Base-by-base conservation (phyloP, 2,113 vertebrate species). In the Brachionichthys hirsutus region DNA sequence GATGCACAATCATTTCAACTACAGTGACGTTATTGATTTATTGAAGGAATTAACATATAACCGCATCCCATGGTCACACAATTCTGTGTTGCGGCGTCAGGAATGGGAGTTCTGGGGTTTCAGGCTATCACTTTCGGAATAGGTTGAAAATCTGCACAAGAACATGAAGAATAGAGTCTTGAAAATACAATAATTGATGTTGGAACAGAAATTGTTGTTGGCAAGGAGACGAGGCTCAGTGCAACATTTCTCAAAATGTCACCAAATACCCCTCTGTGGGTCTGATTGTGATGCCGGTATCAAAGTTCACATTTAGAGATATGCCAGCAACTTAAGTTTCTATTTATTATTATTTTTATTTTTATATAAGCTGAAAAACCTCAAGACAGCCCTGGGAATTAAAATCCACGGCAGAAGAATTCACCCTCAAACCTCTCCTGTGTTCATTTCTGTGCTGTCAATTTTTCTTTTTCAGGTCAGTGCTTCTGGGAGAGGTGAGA, bases 381-480 rank as follows among this genome's bases (percentile, higher is more conserved):
- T 67, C 56, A 62, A 74, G 82, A 82, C 81, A 13, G 56, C 73
- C 63, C 66, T 82, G 55, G 81, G 85, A 85, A 86, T 83, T 74
- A 83, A 84, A 80, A 80, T 72, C 77, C 53, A 36, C 59, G 73
- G 49, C 80, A 77, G 62, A 77, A 73, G 71, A 86, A 84, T 84
- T 83, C 86, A 83, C 61, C 78, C 75, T 75, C 63, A 61, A 64
- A 77, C 76, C 68, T 77, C 75, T 74, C 69, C 73, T 54, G 78
- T 65, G 64, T 74, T 86, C 64, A 63, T 83, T 83, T 73, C 72
- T 78, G 68, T 70, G 76, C 86, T 88, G 86, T 89, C 82, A 86
- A 83, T 85, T 90, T 88, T 88, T 85, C 81, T 78, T 89, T 91
- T 90, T 87, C 86, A 87, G 89, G 85, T 89, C 89, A 90, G 80